Percentiles rank a stretch among this genome's conserved stretches.
These are phyloP conservation scores for Microtus richardsoni DNA, from an alignment of 2,113 vertebrate genomes.

Conservation along the genomic window DNA sequence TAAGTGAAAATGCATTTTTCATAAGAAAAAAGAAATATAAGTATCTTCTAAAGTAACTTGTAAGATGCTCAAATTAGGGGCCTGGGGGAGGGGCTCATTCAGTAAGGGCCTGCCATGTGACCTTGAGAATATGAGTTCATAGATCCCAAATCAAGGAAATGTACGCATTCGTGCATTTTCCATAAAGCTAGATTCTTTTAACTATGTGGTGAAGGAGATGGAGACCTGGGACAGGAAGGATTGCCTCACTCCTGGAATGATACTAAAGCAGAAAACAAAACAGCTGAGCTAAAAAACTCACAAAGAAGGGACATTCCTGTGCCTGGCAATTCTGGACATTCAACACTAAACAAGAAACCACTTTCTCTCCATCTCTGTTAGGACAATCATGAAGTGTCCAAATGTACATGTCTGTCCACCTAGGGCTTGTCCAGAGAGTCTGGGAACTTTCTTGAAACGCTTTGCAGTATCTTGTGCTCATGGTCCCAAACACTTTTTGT, in stretches of 20 bases:
- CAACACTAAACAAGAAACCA: conserved; percentile 12
- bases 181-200: neutral
- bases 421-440: neutral
- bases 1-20: conserved; percentile 53
- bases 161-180: neutral
- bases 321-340: conserved; percentile 3
- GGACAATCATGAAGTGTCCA: neutral
- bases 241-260: conserved; percentile 29
- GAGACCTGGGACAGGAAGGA: neutral
- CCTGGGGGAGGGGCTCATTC: neutral
- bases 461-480: neutral
- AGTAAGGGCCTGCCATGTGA: neutral
- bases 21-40: conserved; percentile 24
- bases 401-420: neutral
- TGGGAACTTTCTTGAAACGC: neutral
- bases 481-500: neutral
- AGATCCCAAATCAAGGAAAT: conserved; percentile 42
- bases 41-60: neutral
- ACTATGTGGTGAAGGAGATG: neutral
- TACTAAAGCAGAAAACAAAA: conserved; percentile 12
- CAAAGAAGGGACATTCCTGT: neutral
- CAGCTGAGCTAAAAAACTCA: neutral
- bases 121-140: neutral
- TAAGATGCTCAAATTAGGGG: neutral
- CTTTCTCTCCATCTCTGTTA: neutral